Conservation (phyloP, 2,113 vertebrate genomes). For the human (Homo sapiens) region GRCh38 chr15:50241001-50241500, state of each 20-base stretch:
- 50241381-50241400: background rate
- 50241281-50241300: background rate
- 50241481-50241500: background rate
- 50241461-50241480: background rate
- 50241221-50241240: background rate
- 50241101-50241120: background rate
- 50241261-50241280: background rate
- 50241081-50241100: background rate
- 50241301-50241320: accelerated
- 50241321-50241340: background rate
- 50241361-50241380: background rate
- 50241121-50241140: background rate
- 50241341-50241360: background rate
- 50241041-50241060: background rate
- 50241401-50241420: background rate
- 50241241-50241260: background rate
- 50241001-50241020: background rate
- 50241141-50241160: background rate
- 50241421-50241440: background rate
- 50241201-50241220: background rate
- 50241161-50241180: background rate
- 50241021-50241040: background rate
- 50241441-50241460: background rate
- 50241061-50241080: background rate
- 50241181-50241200: background rate